Conservation (phyloP, 2,113 vertebrate species). For the Pseudopodoces humilis region DNA sequence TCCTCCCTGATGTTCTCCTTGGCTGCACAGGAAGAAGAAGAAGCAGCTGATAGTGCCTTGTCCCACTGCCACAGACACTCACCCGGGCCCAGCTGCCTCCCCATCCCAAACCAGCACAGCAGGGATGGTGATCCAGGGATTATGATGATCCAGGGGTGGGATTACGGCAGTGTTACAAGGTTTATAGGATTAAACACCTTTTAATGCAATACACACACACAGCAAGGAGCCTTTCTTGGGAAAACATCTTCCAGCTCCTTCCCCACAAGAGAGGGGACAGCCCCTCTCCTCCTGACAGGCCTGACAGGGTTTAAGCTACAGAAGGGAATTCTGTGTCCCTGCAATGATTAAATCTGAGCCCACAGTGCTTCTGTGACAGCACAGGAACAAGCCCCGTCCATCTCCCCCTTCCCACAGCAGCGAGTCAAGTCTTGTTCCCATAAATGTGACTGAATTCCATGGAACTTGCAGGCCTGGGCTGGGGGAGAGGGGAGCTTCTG, state of each 20-base stretch:
- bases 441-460: not conserved
- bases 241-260: not conserved
- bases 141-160: not conserved
- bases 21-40: not conserved
- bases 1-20: not conserved
- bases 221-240: not conserved
- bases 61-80: not conserved
- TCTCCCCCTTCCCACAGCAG: not conserved
- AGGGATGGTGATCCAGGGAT: not conserved
- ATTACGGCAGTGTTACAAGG: not conserved
- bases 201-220: not conserved
- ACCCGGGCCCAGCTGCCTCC: not conserved
- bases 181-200: not conserved
- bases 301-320: not conserved
- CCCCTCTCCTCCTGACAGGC: not conserved
- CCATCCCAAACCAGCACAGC: fast-evolving
- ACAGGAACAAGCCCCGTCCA: not conserved
- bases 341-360: not conserved
- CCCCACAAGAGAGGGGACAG: not conserved
- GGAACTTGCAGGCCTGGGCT: not conserved
- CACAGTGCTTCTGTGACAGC: not conserved
- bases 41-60: not conserved
- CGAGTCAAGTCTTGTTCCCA: constrained; percentile 29
- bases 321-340: not conserved
- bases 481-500: not conserved